phyloP scores from a whole-genome alignment of 2,797 vertebrate species.

The Hemibagrus guttatus region DNA sequence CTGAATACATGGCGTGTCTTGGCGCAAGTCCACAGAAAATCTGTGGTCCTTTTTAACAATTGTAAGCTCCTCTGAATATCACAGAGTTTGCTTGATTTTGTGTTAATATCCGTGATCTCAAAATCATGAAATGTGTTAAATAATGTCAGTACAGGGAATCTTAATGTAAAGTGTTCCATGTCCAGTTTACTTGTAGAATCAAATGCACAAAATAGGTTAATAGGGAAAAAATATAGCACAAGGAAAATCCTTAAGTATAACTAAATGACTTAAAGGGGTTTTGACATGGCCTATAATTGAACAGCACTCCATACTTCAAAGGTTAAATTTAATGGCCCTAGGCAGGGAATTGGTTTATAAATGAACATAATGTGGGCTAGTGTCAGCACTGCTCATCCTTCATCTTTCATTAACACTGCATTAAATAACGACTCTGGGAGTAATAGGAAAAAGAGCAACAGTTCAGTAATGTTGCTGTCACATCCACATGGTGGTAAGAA shows the following conservation, averaged over 20 bases:
- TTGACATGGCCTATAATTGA: conserved; percentile 22
- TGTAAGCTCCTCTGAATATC: too few species aligned
- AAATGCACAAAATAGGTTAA: neutral
- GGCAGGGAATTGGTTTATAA: conserved; percentile 29
- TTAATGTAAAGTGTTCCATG: neutral
- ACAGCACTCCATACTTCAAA: conserved; percentile 12
- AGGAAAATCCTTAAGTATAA: neutral
- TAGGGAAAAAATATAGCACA: neutral
- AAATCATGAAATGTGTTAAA: neutral
- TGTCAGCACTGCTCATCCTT: conserved; percentile 25
- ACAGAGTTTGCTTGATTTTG: too few species aligned
- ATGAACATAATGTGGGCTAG: conserved; percentile 32
- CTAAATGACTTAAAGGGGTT: conserved; percentile 26
- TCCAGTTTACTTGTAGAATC: neutral
- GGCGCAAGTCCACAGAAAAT: too few species aligned
- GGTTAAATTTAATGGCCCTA: conserved; percentile 3
- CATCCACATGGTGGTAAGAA: neutral
- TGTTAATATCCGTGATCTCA: too few species aligned
- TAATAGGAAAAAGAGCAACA: neutral
- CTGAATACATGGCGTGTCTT: too few species aligned
- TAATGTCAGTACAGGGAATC: neutral
- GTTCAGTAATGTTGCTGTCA: conserved; percentile 1
- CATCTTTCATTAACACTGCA: neutral
- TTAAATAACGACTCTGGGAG: conserved; percentile 5
- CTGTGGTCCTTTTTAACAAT: too few species aligned